Conservation (phyloP, 2,888 invertebrate species). For the Sinopyrophorus schimmeli region DNA sequence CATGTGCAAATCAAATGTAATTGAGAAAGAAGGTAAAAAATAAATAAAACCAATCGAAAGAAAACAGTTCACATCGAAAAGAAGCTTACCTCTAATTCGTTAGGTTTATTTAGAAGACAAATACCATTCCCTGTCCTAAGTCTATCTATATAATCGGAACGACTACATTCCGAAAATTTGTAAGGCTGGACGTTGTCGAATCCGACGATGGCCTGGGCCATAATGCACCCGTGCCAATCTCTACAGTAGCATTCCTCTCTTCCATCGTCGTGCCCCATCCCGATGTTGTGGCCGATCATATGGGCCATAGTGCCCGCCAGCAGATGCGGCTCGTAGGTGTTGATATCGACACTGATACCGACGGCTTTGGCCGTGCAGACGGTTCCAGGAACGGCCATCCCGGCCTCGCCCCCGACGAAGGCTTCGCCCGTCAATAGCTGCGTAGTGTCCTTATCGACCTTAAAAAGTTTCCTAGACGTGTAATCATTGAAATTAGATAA, state of each 20-base stretch:
- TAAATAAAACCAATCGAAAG: too few species aligned
- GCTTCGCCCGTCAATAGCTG: conserved; percentile 89
- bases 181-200: conserved; percentile 92
- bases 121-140: conserved; percentile 85
- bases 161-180: conserved; percentile 95
- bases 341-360: conserved; percentile 92
- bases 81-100: conserved; percentile 63
- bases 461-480: conserved; percentile 81
- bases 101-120: conserved; percentile 92
- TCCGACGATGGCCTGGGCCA: conserved; percentile 91
- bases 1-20: too few species aligned
- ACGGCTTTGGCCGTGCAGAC: conserved; percentile 93
- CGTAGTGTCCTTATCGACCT: conserved; percentile 87
- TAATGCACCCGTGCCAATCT: conserved; percentile 96
- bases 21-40: too few species aligned
- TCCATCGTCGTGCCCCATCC: conserved; percentile 94
- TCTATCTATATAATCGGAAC: conserved; percentile 86
- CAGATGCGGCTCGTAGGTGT: conserved; percentile 91
- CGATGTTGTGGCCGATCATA: conserved; percentile 97
- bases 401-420: conserved; percentile 88
- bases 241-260: conserved; percentile 84
- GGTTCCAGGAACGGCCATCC: conserved; percentile 91
- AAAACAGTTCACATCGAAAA: too few species aligned
- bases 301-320: conserved; percentile 97
- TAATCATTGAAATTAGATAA: conserved; percentile 93